Evolutionary conservation across 2,888 invertebrate species (phyloP).

Genomic region (Prostheceraeus crozeri): DNA sequence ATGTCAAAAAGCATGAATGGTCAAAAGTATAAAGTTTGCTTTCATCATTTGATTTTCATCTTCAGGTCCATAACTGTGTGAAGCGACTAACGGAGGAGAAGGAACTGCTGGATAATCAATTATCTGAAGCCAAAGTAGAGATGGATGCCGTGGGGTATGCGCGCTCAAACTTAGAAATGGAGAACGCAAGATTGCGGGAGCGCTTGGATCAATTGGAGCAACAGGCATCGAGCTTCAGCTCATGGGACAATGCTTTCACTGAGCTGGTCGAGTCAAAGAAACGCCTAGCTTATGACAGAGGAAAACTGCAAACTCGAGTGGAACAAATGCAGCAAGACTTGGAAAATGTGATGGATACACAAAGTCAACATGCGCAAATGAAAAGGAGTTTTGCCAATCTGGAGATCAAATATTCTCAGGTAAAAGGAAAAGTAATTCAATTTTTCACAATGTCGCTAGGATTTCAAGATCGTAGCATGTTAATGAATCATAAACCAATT

Average conservation of each 20-base stretch:
- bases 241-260: not conserved
- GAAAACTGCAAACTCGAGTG: slow-evolving; percentile 63
- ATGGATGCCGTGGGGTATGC: not conserved
- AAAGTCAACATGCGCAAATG: not conserved
- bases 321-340: slow-evolving; percentile 72
- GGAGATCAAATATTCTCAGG: too few relatives aligned
- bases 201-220: not conserved
- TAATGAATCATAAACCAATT: too few relatives aligned
- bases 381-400: too few relatives aligned
- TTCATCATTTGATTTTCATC: too few relatives aligned
- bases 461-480: too few relatives aligned
- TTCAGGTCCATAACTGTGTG: not conserved
- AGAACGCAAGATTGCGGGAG: not conserved
- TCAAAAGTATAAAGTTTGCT: too few relatives aligned
- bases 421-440: too few relatives aligned
- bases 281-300: slow-evolving; percentile 53
- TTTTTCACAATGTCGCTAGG: too few relatives aligned
- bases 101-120: not conserved
- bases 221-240: not conserved
- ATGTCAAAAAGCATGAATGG: too few relatives aligned
- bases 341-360: slow-evolving; percentile 61
- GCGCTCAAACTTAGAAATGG: not conserved
- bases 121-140: not conserved
- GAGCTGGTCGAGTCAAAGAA: slow-evolving; percentile 54
- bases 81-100: not conserved